These are phyloP conservation scores for Prionailurus bengalensis DNA, from an alignment of 2,113 vertebrate species.

Conservation along the genomic window DNA sequence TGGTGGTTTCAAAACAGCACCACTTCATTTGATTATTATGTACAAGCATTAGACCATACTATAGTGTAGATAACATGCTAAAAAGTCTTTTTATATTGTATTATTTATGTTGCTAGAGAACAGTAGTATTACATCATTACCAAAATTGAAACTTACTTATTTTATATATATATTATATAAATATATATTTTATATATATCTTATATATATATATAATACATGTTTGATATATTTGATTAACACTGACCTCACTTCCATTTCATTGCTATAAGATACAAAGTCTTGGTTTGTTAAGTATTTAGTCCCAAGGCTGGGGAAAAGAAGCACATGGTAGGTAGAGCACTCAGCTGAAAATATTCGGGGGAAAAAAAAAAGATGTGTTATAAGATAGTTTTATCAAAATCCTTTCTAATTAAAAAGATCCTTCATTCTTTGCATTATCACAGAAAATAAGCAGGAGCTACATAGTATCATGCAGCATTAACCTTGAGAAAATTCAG, in stretches of 20 bases:
- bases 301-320: neutral
- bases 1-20: constrained; percentile 18
- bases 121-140: neutral
- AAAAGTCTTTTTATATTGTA: constrained; percentile 23
- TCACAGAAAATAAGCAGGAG: neutral
- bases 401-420: constrained; percentile 50
- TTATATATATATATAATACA: constrained; percentile 2
- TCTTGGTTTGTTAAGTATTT: neutral
- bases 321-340: neutral
- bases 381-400: neutral
- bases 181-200: neutral
- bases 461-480: neutral
- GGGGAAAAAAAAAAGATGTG: neutral
- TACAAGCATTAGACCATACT: neutral
- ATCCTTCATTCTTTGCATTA: neutral
- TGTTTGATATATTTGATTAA: constrained; percentile 1
- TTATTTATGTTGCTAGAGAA: constrained; percentile 13
- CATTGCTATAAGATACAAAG: neutral
- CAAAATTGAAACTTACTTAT: constrained; percentile 2
- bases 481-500: constrained; percentile 37
- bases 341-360: constrained; percentile 35
- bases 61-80: constrained; percentile 6
- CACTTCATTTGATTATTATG: neutral
- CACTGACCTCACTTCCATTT: constrained; percentile 39
- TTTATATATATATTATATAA: neutral